Evolutionary conservation across 1,140 invertebrate genomes (phyloP).

Genomic region (Hormaphis cornu): DNA sequence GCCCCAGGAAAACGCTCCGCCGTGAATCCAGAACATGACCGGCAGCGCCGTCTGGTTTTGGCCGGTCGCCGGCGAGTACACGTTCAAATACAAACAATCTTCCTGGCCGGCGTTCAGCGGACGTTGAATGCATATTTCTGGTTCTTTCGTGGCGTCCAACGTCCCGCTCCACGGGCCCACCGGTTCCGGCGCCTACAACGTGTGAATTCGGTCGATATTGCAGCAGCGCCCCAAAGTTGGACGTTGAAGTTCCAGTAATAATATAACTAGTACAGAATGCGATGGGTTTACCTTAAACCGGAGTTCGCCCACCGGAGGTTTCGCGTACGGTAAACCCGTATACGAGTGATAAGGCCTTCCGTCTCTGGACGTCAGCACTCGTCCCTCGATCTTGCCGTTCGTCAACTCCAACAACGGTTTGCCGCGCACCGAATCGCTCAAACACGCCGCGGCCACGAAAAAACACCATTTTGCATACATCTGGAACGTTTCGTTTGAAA

Average conservation of each 20-base stretch:
- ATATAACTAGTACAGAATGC: too few relatives aligned
- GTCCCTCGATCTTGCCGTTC: slow-evolving; percentile 44
- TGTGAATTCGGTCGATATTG: neutral
- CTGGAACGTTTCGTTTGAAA: too few relatives aligned
- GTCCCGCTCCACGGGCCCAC: slow-evolving; percentile 8
- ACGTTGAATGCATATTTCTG: slow-evolving; percentile 1
- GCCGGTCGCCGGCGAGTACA: slow-evolving; percentile 39
- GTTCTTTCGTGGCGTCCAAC: slow-evolving; percentile 19
- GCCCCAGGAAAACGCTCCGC: slow-evolving; percentile 45
- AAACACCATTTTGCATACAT: too few relatives aligned
- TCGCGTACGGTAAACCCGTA: slow-evolving; percentile 57
- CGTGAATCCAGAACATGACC: slow-evolving; percentile 50
- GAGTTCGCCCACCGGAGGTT: slow-evolving; percentile 52
- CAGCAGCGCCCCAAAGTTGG: too few relatives aligned
- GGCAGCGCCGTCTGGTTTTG: slow-evolving; percentile 34
- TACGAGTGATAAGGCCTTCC: slow-evolving; percentile 50
- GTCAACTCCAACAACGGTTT: neutral
- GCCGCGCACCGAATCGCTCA: neutral
- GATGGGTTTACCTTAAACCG: slow-evolving; percentile 52
- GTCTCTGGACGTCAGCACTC: slow-evolving; percentile 40
- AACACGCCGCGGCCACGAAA: too few relatives aligned
- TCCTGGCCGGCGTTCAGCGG: slow-evolving; percentile 36
- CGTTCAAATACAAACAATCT: slow-evolving; percentile 42
- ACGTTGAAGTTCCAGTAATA: too few relatives aligned
- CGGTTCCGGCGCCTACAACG: neutral